These are phyloP conservation scores for Aegotheles bennettii DNA, from an alignment of 2,113 vertebrate genomes.

Conservation along the genomic window DNA sequence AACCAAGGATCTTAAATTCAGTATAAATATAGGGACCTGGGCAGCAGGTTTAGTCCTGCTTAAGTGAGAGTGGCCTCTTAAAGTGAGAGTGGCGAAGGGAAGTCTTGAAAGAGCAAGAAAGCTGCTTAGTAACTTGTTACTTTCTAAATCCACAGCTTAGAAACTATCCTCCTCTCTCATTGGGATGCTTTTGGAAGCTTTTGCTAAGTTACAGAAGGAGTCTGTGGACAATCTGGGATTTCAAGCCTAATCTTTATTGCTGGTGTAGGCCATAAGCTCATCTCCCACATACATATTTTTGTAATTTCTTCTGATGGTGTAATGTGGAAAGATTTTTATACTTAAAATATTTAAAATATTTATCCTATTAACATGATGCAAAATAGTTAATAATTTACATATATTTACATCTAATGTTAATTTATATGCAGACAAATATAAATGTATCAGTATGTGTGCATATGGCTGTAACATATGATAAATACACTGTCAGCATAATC, in stretches of 20 bases:
- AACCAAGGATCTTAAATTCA: not conserved
- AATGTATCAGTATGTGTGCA: conserved; percentile 61
- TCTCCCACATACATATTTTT: conserved; percentile 11
- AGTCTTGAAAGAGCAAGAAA: not conserved
- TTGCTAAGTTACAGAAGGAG: conserved; percentile 9
- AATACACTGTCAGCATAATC: conserved; percentile 65
- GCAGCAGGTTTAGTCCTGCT: not conserved
- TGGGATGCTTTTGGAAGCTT: not conserved
- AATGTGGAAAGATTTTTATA: conserved; percentile 16
- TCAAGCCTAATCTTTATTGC: not conserved
- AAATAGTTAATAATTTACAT: conserved; percentile 64
- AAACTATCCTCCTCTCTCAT: not conserved
- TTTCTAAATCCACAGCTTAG: not conserved
- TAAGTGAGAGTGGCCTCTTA: not conserved
- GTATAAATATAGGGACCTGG: not conserved
- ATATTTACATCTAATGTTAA: conserved; percentile 67
- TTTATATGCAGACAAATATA: conserved; percentile 65
- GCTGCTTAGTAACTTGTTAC: not conserved
- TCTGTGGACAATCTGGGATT: conserved; percentile 17
- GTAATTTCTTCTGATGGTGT: conserved; percentile 6
- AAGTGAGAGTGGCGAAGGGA: not conserved
- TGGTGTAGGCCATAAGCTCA: conserved; percentile 17
- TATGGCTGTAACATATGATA: conserved; percentile 70
- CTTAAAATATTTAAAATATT: conserved; percentile 53
- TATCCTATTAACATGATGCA: conserved; percentile 53